Conservation (phyloP, 2,888 invertebrate genomes). For the Teleiodes luculella region DNA sequence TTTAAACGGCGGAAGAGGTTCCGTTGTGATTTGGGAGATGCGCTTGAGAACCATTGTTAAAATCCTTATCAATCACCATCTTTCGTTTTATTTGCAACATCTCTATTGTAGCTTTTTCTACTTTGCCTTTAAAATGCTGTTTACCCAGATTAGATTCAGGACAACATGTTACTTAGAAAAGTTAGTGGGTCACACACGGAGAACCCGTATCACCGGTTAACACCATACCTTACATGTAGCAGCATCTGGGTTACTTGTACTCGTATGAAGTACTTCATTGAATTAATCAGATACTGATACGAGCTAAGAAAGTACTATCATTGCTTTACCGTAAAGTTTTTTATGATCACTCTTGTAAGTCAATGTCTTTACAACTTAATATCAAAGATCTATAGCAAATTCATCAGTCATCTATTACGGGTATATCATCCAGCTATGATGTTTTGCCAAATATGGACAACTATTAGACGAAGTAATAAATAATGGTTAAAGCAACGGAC, state of each 20-base stretch:
- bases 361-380: neutral
- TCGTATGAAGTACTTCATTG: conserved; percentile 11
- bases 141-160: conserved; percentile 11
- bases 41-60: conserved; percentile 52
- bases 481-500: conserved; percentile 3
- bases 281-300: conserved; percentile 8
- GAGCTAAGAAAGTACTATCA: neutral
- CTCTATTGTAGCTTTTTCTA: conserved; percentile 7
- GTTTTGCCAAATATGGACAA: neutral
- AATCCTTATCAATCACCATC: conserved; percentile 44
- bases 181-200: conserved; percentile 18
- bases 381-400: conserved; percentile 5
- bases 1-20: conserved; percentile 62
- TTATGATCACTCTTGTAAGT: neutral
- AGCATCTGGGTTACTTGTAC: conserved; percentile 18
- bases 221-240: conserved; percentile 17
- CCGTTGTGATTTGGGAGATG: conserved; percentile 60
- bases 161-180: conserved; percentile 13
- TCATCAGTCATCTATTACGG: neutral
- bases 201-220: conserved; percentile 17
- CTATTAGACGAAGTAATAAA: conserved; percentile 1
- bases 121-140: conserved; percentile 1
- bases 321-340: neutral
- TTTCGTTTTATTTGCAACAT: conserved; percentile 21
- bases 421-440: neutral